These are phyloP conservation scores for Lampris incognitus DNA, from an alignment of 2,113 vertebrate genomes.

Conservation along the genomic window DNA sequence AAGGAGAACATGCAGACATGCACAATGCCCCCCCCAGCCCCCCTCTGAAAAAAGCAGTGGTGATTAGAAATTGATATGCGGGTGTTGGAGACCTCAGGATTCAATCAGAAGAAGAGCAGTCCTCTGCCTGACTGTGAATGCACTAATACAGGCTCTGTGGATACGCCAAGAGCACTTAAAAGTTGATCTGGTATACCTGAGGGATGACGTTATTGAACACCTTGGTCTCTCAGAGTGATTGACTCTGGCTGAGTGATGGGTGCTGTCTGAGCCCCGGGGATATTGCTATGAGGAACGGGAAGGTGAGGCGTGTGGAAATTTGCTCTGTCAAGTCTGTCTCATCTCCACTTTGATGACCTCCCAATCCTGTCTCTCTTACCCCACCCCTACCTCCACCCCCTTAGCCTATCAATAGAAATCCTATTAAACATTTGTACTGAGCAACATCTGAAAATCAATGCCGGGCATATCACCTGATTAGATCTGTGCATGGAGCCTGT, in stretches of 20 bases:
- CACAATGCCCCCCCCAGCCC: too few relatives aligned
- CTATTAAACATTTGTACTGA: slow-evolving; percentile 4
- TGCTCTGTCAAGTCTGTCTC: slow-evolving; percentile 39
- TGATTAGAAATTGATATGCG: slow-evolving; percentile 60
- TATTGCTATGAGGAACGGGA: slow-evolving; percentile 7
- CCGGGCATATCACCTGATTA: slow-evolving; percentile 49
- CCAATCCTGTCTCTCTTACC: slow-evolving; percentile 20
- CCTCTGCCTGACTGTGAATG: background rate
- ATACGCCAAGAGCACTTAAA: background rate
- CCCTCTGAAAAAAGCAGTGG: slow-evolving; percentile 4
- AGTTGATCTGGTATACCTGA: background rate
- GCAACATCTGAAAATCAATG: slow-evolving; percentile 51
- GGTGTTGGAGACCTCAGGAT: slow-evolving; percentile 23
- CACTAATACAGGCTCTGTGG: slow-evolving; percentile 2
- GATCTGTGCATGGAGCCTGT: slow-evolving; percentile 37
- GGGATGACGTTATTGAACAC: too few relatives aligned
- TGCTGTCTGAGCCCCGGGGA: slow-evolving; percentile 23
- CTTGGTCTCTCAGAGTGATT: too few relatives aligned
- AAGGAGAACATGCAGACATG: too few relatives aligned
- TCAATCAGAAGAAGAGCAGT: background rate
- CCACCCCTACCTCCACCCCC: slow-evolving; percentile 12
- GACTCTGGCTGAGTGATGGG: slow-evolving; percentile 5
- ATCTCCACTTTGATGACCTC: slow-evolving; percentile 20
- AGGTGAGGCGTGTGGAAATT: slow-evolving; percentile 21
- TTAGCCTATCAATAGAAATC: slow-evolving; percentile 37